A percentile compares a stretch with the other conserved stretches of the same genome.
phyloP scores from a whole-genome alignment of 2,888 invertebrate species.

The Andrena trimmerana region DNA sequence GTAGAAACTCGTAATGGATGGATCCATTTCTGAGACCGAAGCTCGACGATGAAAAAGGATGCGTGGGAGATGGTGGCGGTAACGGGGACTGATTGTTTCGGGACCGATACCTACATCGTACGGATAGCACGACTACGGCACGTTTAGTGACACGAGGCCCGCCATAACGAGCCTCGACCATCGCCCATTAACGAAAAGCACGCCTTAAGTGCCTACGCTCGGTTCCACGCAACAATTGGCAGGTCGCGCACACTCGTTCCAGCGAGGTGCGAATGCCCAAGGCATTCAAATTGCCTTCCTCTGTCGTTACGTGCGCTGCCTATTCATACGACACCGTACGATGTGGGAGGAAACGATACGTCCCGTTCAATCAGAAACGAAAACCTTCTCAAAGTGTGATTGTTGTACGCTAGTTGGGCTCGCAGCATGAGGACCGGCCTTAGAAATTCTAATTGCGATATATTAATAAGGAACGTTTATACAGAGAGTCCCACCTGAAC shows the following conservation, averaged over 20 bases:
- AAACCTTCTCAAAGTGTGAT: constrained; percentile 11
- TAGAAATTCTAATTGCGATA: neutral
- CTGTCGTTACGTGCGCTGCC: constrained; percentile 62
- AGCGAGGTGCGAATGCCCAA: constrained; percentile 47
- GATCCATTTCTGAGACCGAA: constrained; percentile 16
- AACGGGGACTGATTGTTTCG: constrained; percentile 54
- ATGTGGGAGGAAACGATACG: constrained; percentile 46
- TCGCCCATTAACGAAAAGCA: constrained; percentile 56
- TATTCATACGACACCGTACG: constrained; percentile 26
- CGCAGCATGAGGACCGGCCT: neutral
- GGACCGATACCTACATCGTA: constrained; percentile 30
- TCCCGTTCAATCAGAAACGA: constrained; percentile 8
- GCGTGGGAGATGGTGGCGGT: neutral
- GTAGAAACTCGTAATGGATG: neutral
- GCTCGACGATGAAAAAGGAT: constrained; percentile 10
- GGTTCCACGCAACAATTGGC: constrained; percentile 56
- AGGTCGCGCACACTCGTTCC: constrained; percentile 65
- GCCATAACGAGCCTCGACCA: constrained; percentile 41
- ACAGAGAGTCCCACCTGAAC: too few relatives aligned
- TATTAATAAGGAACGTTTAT: too few relatives aligned
- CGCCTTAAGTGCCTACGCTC: constrained; percentile 38
- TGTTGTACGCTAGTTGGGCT: neutral
- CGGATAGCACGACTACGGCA: constrained; percentile 28
- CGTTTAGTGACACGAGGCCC: constrained; percentile 39
- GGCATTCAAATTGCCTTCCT: constrained; percentile 66